Conservation (phyloP, 2,888 invertebrate genomes). For the Cheiracanthium punctorium region DNA sequence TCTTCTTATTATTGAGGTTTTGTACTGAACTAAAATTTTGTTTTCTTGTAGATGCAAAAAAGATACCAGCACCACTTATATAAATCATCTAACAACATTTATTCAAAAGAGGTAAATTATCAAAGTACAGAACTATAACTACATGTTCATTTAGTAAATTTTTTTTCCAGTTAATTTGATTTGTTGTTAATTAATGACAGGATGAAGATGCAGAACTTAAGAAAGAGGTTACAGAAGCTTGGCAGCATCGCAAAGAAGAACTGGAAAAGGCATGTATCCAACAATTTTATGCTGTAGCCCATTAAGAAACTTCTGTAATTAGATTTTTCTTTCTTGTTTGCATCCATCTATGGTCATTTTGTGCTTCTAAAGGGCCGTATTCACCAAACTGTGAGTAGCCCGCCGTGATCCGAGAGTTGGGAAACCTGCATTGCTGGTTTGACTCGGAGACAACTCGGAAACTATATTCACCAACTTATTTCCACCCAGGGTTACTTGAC, state of each 20-base stretch:
- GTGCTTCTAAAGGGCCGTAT: too few relatives aligned
- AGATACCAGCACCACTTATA: constrained; percentile 41
- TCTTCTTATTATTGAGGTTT: too few relatives aligned
- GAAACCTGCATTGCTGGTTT: too few relatives aligned
- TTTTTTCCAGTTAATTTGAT: neutral
- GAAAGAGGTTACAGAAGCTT: constrained; percentile 42
- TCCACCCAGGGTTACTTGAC: too few relatives aligned
- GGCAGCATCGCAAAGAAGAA: constrained; percentile 55
- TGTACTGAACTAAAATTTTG: neutral
- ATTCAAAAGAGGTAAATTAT: constrained; percentile 26
- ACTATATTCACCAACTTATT: too few relatives aligned
- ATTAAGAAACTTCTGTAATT: too few relatives aligned
- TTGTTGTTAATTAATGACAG: constrained; percentile 15
- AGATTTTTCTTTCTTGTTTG: too few relatives aligned
- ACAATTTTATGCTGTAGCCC: too few relatives aligned
- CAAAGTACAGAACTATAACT: neutral
- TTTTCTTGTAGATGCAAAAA: constrained; percentile 47
- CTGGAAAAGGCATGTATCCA: constrained; percentile 45
- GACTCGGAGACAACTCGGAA: too few relatives aligned
- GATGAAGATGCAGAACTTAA: constrained; percentile 33
- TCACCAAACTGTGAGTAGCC: too few relatives aligned
- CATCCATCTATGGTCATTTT: too few relatives aligned
- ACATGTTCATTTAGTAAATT: neutral
- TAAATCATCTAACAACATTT: constrained; percentile 4
- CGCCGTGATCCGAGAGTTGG: too few relatives aligned